These are phyloP conservation scores for Muschampia plurimacula DNA, from an alignment of 2,888 invertebrate species.

Conservation along the genomic window DNA sequence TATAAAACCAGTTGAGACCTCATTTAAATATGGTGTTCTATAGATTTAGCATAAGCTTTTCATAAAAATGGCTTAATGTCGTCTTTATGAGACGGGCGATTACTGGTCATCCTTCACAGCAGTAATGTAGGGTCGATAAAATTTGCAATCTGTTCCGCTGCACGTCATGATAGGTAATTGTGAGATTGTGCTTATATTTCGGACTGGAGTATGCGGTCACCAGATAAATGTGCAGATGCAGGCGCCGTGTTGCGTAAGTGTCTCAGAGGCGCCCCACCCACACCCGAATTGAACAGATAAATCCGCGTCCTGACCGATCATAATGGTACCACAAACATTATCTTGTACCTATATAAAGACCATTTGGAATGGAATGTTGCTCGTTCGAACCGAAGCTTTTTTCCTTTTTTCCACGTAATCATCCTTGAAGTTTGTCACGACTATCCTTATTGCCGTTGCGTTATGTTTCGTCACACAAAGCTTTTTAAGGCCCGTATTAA, in stretches of 20 bases:
- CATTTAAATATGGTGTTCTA: conserved; percentile 30
- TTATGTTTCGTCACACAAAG: not conserved
- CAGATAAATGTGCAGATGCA: conserved; percentile 25
- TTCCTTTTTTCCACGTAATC: conserved; percentile 12
- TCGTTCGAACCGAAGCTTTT: conserved; percentile 14
- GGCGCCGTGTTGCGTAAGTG: conserved; percentile 34
- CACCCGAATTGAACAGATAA: conserved; percentile 30
- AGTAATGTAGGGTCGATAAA: conserved; percentile 32
- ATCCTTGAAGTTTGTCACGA: conserved; percentile 17
- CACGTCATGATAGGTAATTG: conserved; percentile 37
- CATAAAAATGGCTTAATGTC: conserved; percentile 35
- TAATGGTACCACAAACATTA: conserved; percentile 14
- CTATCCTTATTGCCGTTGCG: conserved; percentile 2
- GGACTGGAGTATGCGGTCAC: conserved; percentile 25
- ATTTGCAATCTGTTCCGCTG: conserved; percentile 34
- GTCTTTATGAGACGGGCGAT: conserved; percentile 35
- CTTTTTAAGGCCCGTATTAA: not conserved
- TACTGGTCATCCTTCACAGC: conserved; percentile 37
- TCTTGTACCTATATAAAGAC: conserved; percentile 1
- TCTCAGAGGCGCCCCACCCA: conserved; percentile 24
- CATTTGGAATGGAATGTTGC: conserved; percentile 15
- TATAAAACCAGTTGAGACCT: conserved; percentile 28
- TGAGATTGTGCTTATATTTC: conserved; percentile 30
- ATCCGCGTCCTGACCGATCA: conserved; percentile 14
- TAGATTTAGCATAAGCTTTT: conserved; percentile 27